Conservation (phyloP, 2,888 invertebrate species). For the Agapostemon virescens region DNA sequence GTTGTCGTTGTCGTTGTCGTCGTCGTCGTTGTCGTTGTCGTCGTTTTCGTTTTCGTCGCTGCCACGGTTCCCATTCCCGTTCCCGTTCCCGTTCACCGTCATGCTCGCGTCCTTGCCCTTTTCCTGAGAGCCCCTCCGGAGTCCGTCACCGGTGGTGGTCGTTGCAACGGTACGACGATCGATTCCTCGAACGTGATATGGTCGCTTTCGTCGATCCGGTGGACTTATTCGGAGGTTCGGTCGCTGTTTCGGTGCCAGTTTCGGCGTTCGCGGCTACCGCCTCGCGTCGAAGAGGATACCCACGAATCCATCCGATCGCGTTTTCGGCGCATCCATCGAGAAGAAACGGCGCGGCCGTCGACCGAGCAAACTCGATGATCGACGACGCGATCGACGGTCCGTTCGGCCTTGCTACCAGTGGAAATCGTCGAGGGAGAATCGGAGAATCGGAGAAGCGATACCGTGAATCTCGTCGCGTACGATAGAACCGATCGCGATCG, state of each 20-base stretch:
- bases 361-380: not conserved
- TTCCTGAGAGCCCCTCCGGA: not conserved
- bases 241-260: not conserved
- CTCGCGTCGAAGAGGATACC: not conserved
- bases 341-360: not conserved
- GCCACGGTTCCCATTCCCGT: not conserved
- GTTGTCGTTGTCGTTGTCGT: not conserved
- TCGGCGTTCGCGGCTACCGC: not conserved
- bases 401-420: not conserved
- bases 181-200: conserved; percentile 4
- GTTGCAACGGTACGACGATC: not conserved
- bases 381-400: not conserved
- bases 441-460: not conserved
- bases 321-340: not conserved
- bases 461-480: not conserved
- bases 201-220: not conserved
- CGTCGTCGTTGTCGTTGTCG: not conserved
- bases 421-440: conserved; percentile 7
- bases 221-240: not conserved
- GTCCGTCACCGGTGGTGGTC: not conserved
- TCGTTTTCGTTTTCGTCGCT: no score
- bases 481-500: not conserved
- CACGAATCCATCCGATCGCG: not conserved
- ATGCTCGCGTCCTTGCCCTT: not conserved
- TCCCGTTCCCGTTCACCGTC: not conserved